These are phyloP conservation scores for Takifugu ocellatus DNA, from an alignment of 2,797 vertebrate species.

Conservation along the genomic window DNA sequence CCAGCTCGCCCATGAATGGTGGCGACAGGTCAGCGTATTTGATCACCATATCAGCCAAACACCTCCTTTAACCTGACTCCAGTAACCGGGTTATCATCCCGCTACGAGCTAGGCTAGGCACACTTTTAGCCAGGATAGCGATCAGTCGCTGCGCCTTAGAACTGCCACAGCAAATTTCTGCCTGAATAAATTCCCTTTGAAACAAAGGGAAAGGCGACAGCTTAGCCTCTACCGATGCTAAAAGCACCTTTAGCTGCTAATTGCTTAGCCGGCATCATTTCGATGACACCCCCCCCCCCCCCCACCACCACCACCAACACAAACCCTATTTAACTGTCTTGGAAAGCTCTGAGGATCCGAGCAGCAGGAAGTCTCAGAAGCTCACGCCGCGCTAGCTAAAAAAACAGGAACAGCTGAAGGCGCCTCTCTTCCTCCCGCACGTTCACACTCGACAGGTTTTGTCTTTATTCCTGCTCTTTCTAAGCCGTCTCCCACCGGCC, in stretches of 20 bases:
- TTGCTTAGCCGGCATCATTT: no score
- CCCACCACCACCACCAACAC: no score
- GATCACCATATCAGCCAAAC: no score
- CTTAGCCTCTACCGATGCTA: constrained; percentile 31
- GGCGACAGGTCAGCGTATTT: no score
- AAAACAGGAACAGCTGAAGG: constrained; percentile 49
- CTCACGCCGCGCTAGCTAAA: constrained; percentile 24
- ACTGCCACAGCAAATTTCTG: neutral
- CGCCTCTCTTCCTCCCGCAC: constrained; percentile 28
- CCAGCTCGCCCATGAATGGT: no score
- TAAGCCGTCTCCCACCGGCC: neutral
- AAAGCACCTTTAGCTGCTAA: neutral
- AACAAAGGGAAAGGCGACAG: constrained; percentile 25
- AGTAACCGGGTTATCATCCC: constrained; percentile 12
- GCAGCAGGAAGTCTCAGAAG: constrained; percentile 22
- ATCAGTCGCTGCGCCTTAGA: no score
- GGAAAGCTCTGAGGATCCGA: constrained; percentile 17
- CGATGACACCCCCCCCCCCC: no score
- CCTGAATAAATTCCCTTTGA: constrained; percentile 52
- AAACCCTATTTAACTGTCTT: no score
- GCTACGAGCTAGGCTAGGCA: constrained; percentile 10
- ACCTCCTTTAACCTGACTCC: constrained; percentile 24
- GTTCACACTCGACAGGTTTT: neutral
- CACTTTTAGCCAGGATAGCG: no score
- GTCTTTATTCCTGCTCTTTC: constrained; percentile 3